Percentiles rank a stretch among this genome's conserved stretches.
Conservation (phyloP, 30 jellyfish, hydroid and myxozoan genomes). For the Chrysaora quinquecirrha region DNA sequence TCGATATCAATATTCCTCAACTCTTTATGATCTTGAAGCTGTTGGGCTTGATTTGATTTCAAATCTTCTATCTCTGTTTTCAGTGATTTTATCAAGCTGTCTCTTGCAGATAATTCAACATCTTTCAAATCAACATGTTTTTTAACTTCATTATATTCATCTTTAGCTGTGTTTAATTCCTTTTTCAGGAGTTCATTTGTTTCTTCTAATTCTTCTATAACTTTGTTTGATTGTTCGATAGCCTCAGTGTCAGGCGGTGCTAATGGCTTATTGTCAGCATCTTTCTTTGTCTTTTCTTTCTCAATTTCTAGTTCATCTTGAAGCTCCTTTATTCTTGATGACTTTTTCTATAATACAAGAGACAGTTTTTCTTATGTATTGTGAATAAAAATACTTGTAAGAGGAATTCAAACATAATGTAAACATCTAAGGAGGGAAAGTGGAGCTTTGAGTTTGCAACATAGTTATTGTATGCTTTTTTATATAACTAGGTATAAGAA, state of each 20-base stretch:
- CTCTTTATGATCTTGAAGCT: neutral
- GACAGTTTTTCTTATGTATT: too few species aligned
- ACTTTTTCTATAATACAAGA: constrained; percentile 7
- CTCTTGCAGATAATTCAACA: constrained; percentile 26
- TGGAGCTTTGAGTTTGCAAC: too few species aligned
- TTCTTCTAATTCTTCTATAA: constrained; percentile 5
- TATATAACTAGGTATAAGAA: too few species aligned
- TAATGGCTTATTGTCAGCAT: neutral
- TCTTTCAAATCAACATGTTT: constrained; percentile 6
- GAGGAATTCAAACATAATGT: too few species aligned
- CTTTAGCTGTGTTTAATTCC: constrained; percentile 13
- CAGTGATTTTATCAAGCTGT: neutral
- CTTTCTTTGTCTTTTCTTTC: neutral
- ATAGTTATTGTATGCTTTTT: too few species aligned
- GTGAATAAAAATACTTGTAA: too few species aligned
- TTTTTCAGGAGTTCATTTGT: constrained; percentile 19
- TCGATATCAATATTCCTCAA: constrained; percentile 20
- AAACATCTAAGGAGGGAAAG: too few species aligned
- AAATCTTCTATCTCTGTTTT: constrained; percentile 21
- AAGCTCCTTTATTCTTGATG: constrained; percentile 19
- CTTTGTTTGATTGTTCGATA: neutral
- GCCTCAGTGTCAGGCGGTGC: constrained; percentile 13
- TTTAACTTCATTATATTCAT: constrained; percentile 2
- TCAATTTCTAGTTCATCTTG: constrained; percentile 24
- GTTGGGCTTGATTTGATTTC: constrained; percentile 10